Base-by-base conservation (phyloP, 2,888 invertebrate genomes). In the Drosophila merina region DNA sequence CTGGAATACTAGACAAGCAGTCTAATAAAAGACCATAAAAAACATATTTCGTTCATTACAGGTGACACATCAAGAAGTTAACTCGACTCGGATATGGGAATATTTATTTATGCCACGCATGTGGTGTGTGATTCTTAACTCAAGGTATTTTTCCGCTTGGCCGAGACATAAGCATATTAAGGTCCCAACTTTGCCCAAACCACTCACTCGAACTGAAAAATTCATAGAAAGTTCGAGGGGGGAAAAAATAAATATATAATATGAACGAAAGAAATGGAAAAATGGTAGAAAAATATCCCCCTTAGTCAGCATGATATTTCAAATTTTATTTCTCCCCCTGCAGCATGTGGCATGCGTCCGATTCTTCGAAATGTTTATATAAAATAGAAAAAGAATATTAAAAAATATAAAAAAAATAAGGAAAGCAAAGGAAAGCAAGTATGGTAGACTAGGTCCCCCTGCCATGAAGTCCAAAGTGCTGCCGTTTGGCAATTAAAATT, bases 401-500 rank as follows among this genome's bases (percentile, higher is more conserved):
- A 73, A 72, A 44, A 25, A 50, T 57, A 45, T 36, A 31, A 56
- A 26, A 66, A 26, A 66, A 57, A 47, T 14, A 14, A 20, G 54
- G 36, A 38, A 44, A 44, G 5, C 28, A 47, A 38, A 70, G 49
- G 31, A 49, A 52, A 56, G 52, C 44, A 47, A 12, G 50, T 40
- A 40, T 30, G 30, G 57, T n/a, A 47, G 38, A 49, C 56, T n/a
- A n/a, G 20, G 1, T 2, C 36, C 12, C 36, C 12, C 36, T 36
- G 20, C 68, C 66, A 66, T 72, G 57, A 67, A 60, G 60, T 48
- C 57, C 77, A 75, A 51, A 84, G 69, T 75, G 74, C 79, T 74
- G 77, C 68, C 76, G 74, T 78, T 80, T 82, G 76, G 86, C 83
- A 86, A 83, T 83, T 83, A 86, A 86, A 86, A 83, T 80, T 79